phyloP scores from a whole-genome alignment of 2,797 vertebrate species.

The Sparidentex hasta region DNA sequence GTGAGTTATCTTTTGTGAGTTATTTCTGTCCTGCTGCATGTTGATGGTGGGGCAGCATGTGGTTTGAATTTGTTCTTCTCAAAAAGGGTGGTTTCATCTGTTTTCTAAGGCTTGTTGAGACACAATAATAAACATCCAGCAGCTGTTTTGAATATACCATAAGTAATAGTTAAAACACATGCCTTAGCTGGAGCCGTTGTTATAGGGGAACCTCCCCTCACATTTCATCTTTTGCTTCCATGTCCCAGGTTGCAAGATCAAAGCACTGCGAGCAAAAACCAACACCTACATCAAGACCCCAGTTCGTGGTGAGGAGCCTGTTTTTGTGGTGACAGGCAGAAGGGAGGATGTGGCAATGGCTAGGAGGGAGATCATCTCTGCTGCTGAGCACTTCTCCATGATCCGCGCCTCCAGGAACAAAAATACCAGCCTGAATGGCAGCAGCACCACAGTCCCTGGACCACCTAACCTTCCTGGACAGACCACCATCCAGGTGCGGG shows the following conservation, averaged over 20 bases:
- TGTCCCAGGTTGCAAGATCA: conserved; percentile 95
- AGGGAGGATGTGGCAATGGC: conserved; percentile 98
- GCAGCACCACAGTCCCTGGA: conserved; percentile 86
- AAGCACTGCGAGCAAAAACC: conserved; percentile 97
- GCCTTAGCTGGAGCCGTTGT: conserved; percentile 11
- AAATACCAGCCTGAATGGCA: conserved; percentile 89
- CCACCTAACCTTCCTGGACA: conserved; percentile 95
- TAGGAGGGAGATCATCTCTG: conserved; percentile 96
- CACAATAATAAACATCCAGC: conserved; percentile 52
- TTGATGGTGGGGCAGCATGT: conserved; percentile 71
- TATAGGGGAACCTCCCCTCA: conserved; percentile 35
- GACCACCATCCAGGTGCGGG: conserved; percentile 97
- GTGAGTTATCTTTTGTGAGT: conserved; percentile 47
- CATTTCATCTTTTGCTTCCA: conserved; percentile 20
- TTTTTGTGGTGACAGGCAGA: conserved; percentile 97
- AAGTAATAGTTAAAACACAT: conserved; percentile 30
- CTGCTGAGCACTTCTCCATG: conserved; percentile 97
- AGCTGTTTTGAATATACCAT: conserved; percentile 46
- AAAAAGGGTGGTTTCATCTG: conserved; percentile 52
- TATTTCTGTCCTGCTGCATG: conserved; percentile 71
- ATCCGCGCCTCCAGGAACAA: conserved; percentile 96
- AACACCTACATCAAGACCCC: conserved; percentile 99
- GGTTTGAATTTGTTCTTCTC: conserved; percentile 75
- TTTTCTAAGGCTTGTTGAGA: conserved; percentile 40
- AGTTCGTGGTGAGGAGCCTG: conserved; percentile 96